A percentile compares a stretch with the other conserved stretches of the same genome.
Evolutionary conservation across 1,140 invertebrate genomes (phyloP).

Genomic region (Panulirus ornatus): DNA sequence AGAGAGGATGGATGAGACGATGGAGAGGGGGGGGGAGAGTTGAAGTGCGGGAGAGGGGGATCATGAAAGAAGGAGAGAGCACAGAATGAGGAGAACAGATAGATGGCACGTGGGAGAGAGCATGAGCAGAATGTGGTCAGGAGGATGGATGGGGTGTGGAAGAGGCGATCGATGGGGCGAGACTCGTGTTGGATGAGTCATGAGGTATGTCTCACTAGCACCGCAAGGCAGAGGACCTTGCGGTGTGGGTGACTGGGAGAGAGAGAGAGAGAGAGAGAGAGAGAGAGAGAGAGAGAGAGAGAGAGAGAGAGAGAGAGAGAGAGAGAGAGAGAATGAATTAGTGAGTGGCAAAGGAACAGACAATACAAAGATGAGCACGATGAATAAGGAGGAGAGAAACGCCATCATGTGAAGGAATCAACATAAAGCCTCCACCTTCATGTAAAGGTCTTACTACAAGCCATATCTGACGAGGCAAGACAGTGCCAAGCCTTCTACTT

Average conservation of each 20-base stretch:
- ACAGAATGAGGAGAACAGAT: background rate
- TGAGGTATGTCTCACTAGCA: too few species aligned
- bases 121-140: background rate
- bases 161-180: background rate
- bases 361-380: background rate
- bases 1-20: too few species aligned
- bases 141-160: background rate
- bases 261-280: too few species aligned
- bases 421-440: too few species aligned
- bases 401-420: too few species aligned
- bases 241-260: too few species aligned
- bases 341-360: too few species aligned
- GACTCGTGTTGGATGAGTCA: too few species aligned
- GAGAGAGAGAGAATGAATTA: background rate
- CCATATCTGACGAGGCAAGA: too few species aligned
- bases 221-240: too few species aligned
- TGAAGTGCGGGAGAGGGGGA: background rate
- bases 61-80: background rate
- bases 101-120: background rate
- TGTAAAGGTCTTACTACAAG: too few species aligned
- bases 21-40: background rate
- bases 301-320: background rate
- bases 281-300: slow-evolving; percentile 4
- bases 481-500: too few species aligned
- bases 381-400: background rate